Base-by-base conservation (phyloP, 1,140 invertebrate genomes). In the Drosophila oshimai region DNA sequence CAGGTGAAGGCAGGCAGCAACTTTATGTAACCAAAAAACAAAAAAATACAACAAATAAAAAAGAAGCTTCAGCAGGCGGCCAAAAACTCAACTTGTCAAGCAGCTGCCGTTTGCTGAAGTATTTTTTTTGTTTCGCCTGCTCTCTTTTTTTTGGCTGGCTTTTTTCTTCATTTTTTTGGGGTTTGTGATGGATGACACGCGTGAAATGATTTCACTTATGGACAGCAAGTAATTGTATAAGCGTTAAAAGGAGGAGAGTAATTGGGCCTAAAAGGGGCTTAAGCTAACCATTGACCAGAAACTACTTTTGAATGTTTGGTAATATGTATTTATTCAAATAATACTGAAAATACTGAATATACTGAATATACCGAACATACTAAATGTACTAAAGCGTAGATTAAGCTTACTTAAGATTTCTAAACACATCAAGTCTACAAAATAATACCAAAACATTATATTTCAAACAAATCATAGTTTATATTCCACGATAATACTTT, bases 201-300 rank as follows among this genome's bases (percentile, higher is more conserved):
- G 55, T 84, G 46, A 69, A 86, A 86, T 86, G 55, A 86, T 84
- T 84, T 84, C 75, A 84, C 80, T 84, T 64, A 54, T 62, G 60
- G 41, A 42, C 24, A 70, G 65, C 26, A 39, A 53, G 46, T 46
- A 78, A 84, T 78, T 78, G 74, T 83, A 65, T 77, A 61, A 61
- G 34, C 9, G 12, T 4, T 5, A 39, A 41, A 15, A 18, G 33
- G 6, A 51, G 44, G 13, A 4, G 17, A 41, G 12, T 54, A 55
- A 39, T n/a, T 53, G 39, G 41, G 24, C 9, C 9, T 12, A 1
- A 31, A 54, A 4, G 3, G 6, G 10, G 15, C 9, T 31, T 6
- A 10, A n/a, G n/a, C n/a, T n/a, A n/a, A n/a, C n/a, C n/a, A n/a
- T n/a, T n/a, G n/a, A n/a, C n/a, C n/a, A 22, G 18, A 4, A 24